Percentiles rank a stretch among this genome's conserved stretches.
phyloP scores from a whole-genome alignment of 1,140 invertebrate genomes.

The Stegodyphus dumicola region DNA sequence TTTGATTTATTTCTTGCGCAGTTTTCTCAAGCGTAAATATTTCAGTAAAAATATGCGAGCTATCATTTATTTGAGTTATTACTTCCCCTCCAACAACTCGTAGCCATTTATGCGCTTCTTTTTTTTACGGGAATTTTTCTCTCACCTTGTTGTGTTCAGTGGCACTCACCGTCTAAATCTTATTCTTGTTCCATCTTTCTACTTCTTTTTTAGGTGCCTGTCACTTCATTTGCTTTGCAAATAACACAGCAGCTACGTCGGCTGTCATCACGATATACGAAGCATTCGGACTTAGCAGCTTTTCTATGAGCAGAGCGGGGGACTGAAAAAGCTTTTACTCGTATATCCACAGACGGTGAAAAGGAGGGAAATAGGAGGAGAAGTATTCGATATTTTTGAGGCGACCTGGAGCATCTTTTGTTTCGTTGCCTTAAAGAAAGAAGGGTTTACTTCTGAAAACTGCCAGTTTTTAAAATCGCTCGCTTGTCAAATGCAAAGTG shows the following conservation, averaged over 20 bases:
- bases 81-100: too few species aligned
- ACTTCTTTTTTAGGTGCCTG: not conserved
- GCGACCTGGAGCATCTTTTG: not conserved
- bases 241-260: slow-evolving; percentile 9
- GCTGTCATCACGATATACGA: slow-evolving; percentile 22
- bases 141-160: not conserved
- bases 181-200: slow-evolving; percentile 17
- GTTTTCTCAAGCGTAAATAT: too few species aligned
- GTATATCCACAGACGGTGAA: not conserved
- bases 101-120: too few species aligned
- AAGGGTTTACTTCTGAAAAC: not conserved
- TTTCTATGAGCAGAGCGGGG: not conserved
- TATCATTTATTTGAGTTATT: too few species aligned
- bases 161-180: slow-evolving; percentile 12
- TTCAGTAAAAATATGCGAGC: too few species aligned
- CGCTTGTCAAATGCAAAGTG: too few species aligned
- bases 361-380: not conserved
- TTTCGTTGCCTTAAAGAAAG: not conserved
- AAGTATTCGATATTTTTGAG: slow-evolving; percentile 3
- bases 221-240: slow-evolving; percentile 51
- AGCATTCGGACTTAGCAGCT: not conserved
- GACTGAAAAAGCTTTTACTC: not conserved
- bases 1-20: too few species aligned
- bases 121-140: too few species aligned
- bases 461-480: too few species aligned